Evolutionary conservation across 2,113 vertebrate species (phyloP), one percentile per base, ranked within the genome.

Genomic region (Hippocampus abdominalis): DNA sequence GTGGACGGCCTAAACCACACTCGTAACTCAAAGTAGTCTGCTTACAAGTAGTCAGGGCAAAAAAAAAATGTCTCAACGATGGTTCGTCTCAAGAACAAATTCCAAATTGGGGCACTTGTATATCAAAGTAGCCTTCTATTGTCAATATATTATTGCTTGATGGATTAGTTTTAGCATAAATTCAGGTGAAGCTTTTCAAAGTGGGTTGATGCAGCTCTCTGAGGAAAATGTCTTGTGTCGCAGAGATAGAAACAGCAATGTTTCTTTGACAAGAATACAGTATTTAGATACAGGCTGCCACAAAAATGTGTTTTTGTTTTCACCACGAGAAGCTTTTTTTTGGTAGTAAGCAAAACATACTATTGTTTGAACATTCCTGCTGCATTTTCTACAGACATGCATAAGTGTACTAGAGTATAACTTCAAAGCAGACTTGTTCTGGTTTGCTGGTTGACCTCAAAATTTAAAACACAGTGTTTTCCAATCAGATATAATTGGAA

Each of bases 261-360:
- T 46, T 68, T 49, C 49, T 21, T 65, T 60, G 53, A 42, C 5
- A 69, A 21, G 46, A 49, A 51, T 66, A n/a, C n/a, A n/a, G n/a
- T n/a, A 46, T 66, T 46, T 66, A n/a, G 27, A 51, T 20, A 32
- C 46, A 51, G 4, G 0, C 2, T 4, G 27, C 46, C 27, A 32
- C 64, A 66, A 66, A 66, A 32, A 66, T 66, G 44, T 32, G 7
- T 65, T 46, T 46, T 65, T 48, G 44, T 29, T 65, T 27, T 49
- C 64, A 66, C 42, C 6, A 12, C 20, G 36, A 48, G n/a, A 27
- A 39, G 16, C 48, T 62, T 11, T 56, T 65, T 40, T 29, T 65
- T 40, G 9, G 2, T n/a, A 44, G 40, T 42, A 10, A 44, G 51
- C 9, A 10, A 3, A 61, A 32, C 8, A 5, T 10, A 16, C 3